Evolutionary conservation across 2,888 invertebrate genomes (phyloP), one percentile per base, ranked within the genome.

Genomic region (Therioaphis trifolii): DNA sequence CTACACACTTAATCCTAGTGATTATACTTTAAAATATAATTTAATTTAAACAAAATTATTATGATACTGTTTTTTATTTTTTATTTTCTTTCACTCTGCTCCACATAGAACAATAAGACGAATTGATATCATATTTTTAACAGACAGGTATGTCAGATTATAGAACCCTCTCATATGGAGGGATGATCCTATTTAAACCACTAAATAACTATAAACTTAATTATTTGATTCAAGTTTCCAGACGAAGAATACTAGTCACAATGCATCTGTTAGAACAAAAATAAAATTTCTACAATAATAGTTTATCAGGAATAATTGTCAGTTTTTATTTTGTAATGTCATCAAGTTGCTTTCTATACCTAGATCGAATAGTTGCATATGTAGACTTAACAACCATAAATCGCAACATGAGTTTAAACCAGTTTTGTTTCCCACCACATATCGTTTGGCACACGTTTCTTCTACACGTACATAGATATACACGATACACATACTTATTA

Each of bases 401-500:
- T 43, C 58, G 79, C 79, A 69, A 76, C 29, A 46, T 14, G 14
- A 21, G 35, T 72, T 80, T 18, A 80, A 80, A 80, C 80, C 72
- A 72, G 80, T 72, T 80, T 80, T 58, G 18, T 29, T n/a, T 72
- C n/a, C 46, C 27, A 40, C 74, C 21, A 40, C 21, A 55, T 18
- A 24, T 58, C 18, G 18, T 35, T 40, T 27, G 58, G 40, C 15
- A 58, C 18, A 74, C 40, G 15, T 21, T 29, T 21, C 5, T 4
- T 7, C 9, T 46, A 1, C 11, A 27, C 24, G 27, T 46, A 27
- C 24, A 21, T 27, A 11, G 27, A 46, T 15, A 49, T 63, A 18
- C 18, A 76, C 46, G 3, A 29, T 46, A 29, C 29, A n/a, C 29
- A 72, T n/a, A 29, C 12, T 4, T 61, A 61, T 15, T 18, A 43